Conservation (phyloP, 2,888 invertebrate species). For the Chaitophorus viminalis region DNA sequence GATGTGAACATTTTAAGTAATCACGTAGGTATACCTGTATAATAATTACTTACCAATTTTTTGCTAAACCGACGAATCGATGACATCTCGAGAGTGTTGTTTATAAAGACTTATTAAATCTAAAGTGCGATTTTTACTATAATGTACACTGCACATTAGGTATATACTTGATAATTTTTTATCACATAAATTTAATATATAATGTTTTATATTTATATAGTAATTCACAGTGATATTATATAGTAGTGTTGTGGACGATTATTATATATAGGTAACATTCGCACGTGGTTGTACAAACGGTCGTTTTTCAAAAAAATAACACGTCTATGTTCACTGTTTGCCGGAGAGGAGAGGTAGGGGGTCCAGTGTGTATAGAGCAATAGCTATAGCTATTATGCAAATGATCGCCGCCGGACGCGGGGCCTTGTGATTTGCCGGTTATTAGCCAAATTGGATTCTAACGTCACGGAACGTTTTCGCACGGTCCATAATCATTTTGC, state of each 20-base stretch:
- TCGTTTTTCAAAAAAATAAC: not conserved
- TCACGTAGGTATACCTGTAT: not conserved
- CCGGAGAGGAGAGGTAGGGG: not conserved
- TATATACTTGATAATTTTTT: too few species aligned
- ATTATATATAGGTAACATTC: not conserved
- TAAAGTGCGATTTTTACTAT: constrained; percentile 11
- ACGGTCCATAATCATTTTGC: constrained; percentile 10
- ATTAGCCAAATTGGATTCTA: constrained; percentile 41
- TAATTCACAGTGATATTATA: too few species aligned
- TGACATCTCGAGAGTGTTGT: constrained; percentile 36
- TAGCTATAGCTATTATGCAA: not conserved
- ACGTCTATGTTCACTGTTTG: not conserved
- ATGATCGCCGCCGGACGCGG: not conserved
- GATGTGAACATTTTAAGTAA: not conserved
- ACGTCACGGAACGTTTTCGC: constrained; percentile 27
- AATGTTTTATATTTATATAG: too few species aligned
- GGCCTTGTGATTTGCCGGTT: constrained; percentile 39
- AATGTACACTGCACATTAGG: not conserved
- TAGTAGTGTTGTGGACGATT: too few species aligned
- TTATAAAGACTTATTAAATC: constrained; percentile 24
- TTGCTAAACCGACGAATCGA: not conserved
- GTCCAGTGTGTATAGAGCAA: not conserved
- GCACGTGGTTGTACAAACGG: not conserved
- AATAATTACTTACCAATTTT: not conserved
- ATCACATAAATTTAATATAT: too few species aligned